A percentile compares a stretch with the other conserved stretches of the same genome.
These are phyloP conservation scores for Apis dorsata DNA, from an alignment of 1,140 invertebrate genomes.

Conservation along the genomic window DNA sequence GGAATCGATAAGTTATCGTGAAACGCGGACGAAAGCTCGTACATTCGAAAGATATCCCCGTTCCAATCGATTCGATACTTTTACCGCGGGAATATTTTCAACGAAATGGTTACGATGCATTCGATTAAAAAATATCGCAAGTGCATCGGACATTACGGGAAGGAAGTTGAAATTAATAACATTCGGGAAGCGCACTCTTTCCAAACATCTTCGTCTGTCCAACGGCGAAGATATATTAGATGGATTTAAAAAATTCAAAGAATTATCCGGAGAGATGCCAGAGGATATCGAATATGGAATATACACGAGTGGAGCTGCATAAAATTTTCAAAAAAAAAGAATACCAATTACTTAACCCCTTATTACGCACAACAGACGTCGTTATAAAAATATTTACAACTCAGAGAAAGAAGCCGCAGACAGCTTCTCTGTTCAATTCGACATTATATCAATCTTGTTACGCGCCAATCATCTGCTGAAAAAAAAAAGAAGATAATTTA, in stretches of 20 bases:
- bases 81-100: neutral
- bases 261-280: too few relatives aligned
- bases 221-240: neutral
- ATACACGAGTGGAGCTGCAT: too few relatives aligned
- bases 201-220: neutral
- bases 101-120: neutral
- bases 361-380: too few relatives aligned
- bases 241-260: neutral
- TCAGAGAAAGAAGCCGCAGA: too few relatives aligned
- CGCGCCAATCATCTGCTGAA: too few relatives aligned
- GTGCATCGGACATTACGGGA: neutral
- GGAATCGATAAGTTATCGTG: neutral
- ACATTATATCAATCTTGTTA: too few relatives aligned
- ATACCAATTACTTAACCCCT: too few relatives aligned
- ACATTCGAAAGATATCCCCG: neutral
- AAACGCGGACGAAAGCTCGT: neutral
- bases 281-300: too few relatives aligned
- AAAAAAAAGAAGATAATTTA: too few relatives aligned
- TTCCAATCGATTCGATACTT: neutral
- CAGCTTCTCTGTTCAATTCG: too few relatives aligned
- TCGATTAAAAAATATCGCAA: neutral
- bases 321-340: too few relatives aligned
- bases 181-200: neutral
- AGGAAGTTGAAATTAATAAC: neutral
- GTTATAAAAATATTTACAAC: too few relatives aligned